Evolutionary conservation across 2,888 invertebrate genomes (phyloP).

Genomic region (Rotaria macrura): DNA sequence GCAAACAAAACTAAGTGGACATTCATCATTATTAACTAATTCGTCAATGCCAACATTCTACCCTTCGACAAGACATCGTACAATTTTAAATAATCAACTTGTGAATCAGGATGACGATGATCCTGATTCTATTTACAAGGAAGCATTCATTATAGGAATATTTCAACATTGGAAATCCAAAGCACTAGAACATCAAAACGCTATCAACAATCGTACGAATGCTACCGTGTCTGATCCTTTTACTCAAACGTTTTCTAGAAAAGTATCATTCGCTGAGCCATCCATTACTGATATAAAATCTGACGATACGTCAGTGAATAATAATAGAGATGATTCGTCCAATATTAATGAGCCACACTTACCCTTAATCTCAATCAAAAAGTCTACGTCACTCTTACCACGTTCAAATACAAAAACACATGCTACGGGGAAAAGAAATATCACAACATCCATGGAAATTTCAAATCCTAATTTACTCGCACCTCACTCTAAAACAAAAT

Average conservation of each 20-base stretch:
- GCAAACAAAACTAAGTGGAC: background rate
- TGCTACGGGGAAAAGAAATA: background rate
- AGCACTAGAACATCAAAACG: background rate
- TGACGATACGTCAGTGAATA: background rate
- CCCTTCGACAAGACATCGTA: background rate
- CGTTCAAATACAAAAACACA: background rate
- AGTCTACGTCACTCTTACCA: background rate
- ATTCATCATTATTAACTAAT: background rate
- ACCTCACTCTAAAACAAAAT: background rate
- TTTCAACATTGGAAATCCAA: constrained; percentile 9
- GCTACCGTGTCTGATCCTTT: background rate
- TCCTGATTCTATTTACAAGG: background rate
- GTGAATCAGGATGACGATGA: background rate
- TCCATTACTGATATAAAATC: background rate
- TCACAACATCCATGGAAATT: background rate
- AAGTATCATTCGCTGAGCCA: background rate
- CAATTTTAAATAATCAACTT: background rate
- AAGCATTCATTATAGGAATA: background rate
- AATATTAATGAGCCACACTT: background rate
- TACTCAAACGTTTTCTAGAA: background rate
- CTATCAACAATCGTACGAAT: background rate
- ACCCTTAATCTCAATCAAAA: background rate
- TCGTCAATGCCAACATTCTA: background rate
- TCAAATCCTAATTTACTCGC: background rate
- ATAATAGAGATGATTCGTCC: background rate